Base-by-base conservation (phyloP, 2,113 vertebrate species). In the Passer montanus region DNA sequence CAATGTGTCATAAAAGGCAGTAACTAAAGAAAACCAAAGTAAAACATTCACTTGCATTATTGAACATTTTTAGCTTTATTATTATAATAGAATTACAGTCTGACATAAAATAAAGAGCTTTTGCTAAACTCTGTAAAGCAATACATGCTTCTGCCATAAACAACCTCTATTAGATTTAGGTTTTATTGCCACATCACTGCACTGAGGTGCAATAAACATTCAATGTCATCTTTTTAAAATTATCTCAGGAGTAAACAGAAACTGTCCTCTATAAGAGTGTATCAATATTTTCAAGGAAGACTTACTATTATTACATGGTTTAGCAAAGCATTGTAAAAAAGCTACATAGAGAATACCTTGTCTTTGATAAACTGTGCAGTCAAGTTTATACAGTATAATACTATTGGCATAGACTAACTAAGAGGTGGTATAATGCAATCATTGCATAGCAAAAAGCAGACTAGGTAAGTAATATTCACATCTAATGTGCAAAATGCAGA, bases 371-470 rank as follows among this genome's bases (percentile, higher is more conserved):
- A 98, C 97, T 98, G 97, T 98, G 98, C 98, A 98, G 96, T 99
- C 98, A 98, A 97, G 97, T 98, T 98, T 98, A 98, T 98, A 98
- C 97, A 98, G 97, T 98, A 98, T 96, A 96, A 95, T 98, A 97
- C 93, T 98, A 97, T 96, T 97, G 97, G 98, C 97, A 98, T 96
- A 91, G 97, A 98, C 98, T 98, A 98, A 98, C 98, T 98, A 98
- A 98, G 97, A 98, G 97, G 98, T 98, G 98, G 97, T 98, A 98
- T 95, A 98, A 98, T 98, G 98, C 99, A 98, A 95, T 99, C 98
- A 98, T 99, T 99, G 99, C 98, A 99, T 99, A 99, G 99, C 99
- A 99, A 98, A 97, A 99, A 99, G 99, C 99, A 98, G 97, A 99
- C 99, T 99, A 99, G 94, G 91, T 98, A 98, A 98, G 98, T 98